These are phyloP conservation scores for Sorex maritimensis DNA, from an alignment of 2,797 vertebrate genomes.

Conservation along the genomic window DNA sequence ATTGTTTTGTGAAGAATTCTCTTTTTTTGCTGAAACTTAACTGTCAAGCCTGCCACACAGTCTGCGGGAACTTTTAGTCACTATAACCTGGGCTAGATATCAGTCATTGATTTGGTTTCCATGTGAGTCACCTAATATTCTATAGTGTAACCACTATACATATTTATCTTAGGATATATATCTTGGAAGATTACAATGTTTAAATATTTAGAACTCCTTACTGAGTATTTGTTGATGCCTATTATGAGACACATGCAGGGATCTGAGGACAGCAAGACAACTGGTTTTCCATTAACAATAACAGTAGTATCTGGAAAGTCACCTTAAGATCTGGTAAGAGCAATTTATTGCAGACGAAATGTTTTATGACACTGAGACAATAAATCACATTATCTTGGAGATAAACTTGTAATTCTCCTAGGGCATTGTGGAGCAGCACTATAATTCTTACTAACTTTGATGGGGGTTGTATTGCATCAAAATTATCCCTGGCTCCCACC, in stretches of 20 bases:
- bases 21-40: constrained; percentile 3
- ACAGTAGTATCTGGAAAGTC: not conserved
- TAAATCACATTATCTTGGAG: constrained; percentile 39
- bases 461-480: not conserved
- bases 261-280: not conserved
- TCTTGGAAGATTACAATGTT: not conserved
- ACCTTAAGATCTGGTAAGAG: constrained; percentile 21
- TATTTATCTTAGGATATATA: constrained; percentile 52
- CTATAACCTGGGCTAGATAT: not conserved
- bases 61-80: constrained; percentile 1
- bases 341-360: constrained; percentile 27
- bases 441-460: not conserved
- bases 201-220: constrained; percentile 54
- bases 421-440: not conserved
- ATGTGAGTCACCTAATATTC: not conserved
- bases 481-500: not conserved
- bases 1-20: not conserved
- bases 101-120: constrained; percentile 30
- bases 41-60: not conserved
- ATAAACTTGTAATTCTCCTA: not conserved
- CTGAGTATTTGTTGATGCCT: not conserved
- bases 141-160: not conserved
- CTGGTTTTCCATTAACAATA: not conserved
- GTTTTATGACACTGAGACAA: not conserved
- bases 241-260: not conserved